Base-by-base conservation (phyloP, 2,888 invertebrate genomes). In the Pelosia muscerda region DNA sequence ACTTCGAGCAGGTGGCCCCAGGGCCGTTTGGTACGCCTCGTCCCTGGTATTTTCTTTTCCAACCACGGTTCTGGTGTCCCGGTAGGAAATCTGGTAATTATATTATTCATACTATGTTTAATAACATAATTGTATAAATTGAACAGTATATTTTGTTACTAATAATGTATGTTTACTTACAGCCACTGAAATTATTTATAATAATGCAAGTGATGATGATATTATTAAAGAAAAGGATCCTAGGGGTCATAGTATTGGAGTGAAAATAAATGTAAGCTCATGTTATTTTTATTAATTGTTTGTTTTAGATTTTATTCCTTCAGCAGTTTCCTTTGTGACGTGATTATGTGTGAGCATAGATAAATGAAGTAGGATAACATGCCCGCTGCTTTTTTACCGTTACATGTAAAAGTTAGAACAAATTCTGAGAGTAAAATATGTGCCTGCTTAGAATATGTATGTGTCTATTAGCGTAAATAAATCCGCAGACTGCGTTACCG, bases 1-100 rank as follows among this genome's bases (percentile, higher is more conserved):
- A 99, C 86, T 91, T 98, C 34, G 98, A 99, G 88, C 97, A 97
- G 76, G 96, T 99, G 13, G 95, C 96, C 73, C 99, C 99, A 0
- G 98, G 98, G 13, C 97, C 97, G 19, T 98, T 96, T 87, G 98
- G 98, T 5, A 96, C 98, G 0, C 97, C 97, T 0, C 96, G 96
- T 72, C 96, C 96, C 31, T 98, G 98, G 96, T 96, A 98, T 84
- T 99, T 98, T 85, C 96, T 96, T 0, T 95, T 98, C 63, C 95
- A 95, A 55, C 88, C 90, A 28, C 81, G 86, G 1, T 97, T 95
- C 83, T 97, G 96, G 96, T 92, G 84, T 57, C 84, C 90, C 6
- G 78, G 63, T 26, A 73, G 68, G n/a, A 81, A 78, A 65, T 58
- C 74, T 68, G 70, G 72, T 76, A 62, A 73, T 42, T 81, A 86